phyloP scores from a whole-genome alignment of 1,140 invertebrate genomes.

The Stratiolaelaps scimitus region DNA sequence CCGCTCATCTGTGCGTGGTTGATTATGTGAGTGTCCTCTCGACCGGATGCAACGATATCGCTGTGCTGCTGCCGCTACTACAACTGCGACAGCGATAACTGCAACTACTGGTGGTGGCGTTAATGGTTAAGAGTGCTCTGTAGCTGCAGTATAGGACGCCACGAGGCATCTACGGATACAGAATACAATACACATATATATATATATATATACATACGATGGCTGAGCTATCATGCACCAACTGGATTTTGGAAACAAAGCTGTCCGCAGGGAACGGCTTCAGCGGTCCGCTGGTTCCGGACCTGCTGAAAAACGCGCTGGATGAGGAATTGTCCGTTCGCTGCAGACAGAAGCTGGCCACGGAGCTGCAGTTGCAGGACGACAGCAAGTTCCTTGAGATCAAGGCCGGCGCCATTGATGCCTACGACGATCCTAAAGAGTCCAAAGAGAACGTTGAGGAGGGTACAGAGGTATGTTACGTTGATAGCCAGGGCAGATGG shows the following conservation, averaged over 20 bases:
- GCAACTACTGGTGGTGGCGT: too few species aligned
- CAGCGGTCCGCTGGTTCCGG: slow-evolving; percentile 4
- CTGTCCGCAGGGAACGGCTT: slow-evolving; percentile 27
- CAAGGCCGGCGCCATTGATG: neutral
- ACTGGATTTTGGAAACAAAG: neutral
- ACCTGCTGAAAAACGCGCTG: slow-evolving; percentile 15
- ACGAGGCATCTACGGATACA: too few species aligned
- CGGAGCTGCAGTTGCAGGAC: slow-evolving; percentile 26
- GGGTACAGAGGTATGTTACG: slow-evolving; percentile 26
- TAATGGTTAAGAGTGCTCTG: too few species aligned
- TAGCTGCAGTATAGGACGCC: too few species aligned
- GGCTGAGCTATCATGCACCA: too few species aligned
- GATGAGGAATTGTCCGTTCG: slow-evolving; percentile 12
- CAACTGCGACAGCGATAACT: too few species aligned
- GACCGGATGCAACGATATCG: too few species aligned
- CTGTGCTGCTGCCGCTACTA: too few species aligned
- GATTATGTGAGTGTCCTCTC: too few species aligned
- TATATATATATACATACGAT: too few species aligned
- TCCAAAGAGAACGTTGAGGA: slow-evolving; percentile 27
- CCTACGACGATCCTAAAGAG: neutral
- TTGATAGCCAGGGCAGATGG: slow-evolving; percentile 28
- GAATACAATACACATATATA: too few species aligned
- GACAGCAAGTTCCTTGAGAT: slow-evolving; percentile 26
- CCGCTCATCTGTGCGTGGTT: too few species aligned
- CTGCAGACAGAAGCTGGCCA: slow-evolving; percentile 26